A percentile compares a stretch with the other conserved stretches of the same genome.
phyloP scores from a whole-genome alignment of 2,797 vertebrate species.

The Dryobates pubescens region DNA sequence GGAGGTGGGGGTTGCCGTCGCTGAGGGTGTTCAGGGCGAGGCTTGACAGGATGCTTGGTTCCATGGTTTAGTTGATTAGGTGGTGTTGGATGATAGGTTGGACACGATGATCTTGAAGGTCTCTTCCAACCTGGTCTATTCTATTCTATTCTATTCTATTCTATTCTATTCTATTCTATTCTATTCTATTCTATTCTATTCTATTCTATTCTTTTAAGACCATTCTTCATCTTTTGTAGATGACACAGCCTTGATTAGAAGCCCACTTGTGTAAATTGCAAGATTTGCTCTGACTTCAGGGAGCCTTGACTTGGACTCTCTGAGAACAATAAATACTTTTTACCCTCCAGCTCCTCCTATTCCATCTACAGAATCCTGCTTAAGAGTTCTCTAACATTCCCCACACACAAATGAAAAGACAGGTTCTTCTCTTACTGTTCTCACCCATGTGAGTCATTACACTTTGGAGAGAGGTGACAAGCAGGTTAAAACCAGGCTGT shows the following conservation, averaged over 20 bases:
- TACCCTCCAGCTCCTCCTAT: neutral
- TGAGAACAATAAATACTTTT: neutral
- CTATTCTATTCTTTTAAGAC: neutral
- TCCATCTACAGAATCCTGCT: neutral
- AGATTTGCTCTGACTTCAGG: neutral
- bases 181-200: too few relatives aligned
- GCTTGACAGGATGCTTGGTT: too few relatives aligned
- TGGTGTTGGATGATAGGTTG: too few relatives aligned
- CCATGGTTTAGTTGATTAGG: too few relatives aligned
- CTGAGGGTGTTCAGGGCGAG: too few relatives aligned
- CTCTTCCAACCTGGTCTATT: too few relatives aligned
- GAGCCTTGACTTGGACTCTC: neutral
- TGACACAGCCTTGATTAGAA: neutral
- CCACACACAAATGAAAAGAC: neutral
- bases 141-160: too few relatives aligned
- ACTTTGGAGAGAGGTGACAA: neutral
- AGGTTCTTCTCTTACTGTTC: neutral
- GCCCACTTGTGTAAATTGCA: neutral
- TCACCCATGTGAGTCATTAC: neutral
- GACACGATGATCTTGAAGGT: too few relatives aligned
- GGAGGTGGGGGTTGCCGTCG: too few relatives aligned
- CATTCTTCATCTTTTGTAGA: neutral
- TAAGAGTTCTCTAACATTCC: neutral
- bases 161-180: too few relatives aligned
- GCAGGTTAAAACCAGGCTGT: neutral